Evolutionary conservation across 2,888 invertebrate species (phyloP).

Genomic region (Ornithoptera priamus): DNA sequence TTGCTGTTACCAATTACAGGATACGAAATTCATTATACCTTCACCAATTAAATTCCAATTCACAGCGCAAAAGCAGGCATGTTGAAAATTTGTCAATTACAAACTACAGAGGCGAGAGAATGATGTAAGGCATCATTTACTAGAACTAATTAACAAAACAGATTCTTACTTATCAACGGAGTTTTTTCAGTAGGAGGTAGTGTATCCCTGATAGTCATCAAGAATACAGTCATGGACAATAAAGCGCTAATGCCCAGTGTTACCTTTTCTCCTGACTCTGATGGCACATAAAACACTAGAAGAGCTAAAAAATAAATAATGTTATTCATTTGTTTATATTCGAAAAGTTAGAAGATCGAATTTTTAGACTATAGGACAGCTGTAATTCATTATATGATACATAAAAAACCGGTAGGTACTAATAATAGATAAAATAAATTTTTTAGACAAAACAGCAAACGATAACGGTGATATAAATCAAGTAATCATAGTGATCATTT

Average conservation of each 20-base stretch:
- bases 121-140: not conserved
- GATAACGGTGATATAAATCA: too few species aligned
- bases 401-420: too few species aligned
- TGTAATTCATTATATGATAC: too few species aligned
- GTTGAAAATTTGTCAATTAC: constrained; percentile 1
- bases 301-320: constrained; percentile 78
- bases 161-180: constrained; percentile 88
- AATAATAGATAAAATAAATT: too few species aligned
- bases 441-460: too few species aligned
- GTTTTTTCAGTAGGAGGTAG: constrained; percentile 93
- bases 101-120: not conserved
- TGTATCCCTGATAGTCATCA: constrained; percentile 92
- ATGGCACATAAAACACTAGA: constrained; percentile 92
- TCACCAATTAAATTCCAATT: constrained; percentile 1
- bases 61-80: not conserved
- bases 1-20: not conserved
- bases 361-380: not conserved
- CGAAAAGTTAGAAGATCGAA: not conserved
- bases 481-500: too few species aligned
- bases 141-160: not conserved
- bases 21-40: not conserved
- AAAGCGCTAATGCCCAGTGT: constrained; percentile 92
- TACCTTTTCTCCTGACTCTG: constrained; percentile 93
- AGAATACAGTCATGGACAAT: constrained; percentile 93
- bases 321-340: not conserved